Conservation (phyloP, 2,888 invertebrate species). For the Aricia artaxerxes region DNA sequence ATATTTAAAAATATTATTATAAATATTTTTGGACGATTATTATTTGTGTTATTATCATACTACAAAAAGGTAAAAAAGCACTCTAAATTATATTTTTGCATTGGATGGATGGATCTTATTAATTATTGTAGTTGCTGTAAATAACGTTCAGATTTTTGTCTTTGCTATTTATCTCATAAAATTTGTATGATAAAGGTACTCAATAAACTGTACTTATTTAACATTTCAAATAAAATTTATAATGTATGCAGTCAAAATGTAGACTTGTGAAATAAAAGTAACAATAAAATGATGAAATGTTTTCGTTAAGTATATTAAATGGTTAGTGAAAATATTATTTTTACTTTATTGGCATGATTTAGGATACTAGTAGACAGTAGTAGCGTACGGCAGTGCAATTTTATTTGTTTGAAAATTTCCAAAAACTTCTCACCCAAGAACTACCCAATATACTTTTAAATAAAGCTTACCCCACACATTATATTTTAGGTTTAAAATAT, state of each 20-base stretch:
- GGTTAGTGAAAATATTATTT: neutral
- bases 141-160: too few species aligned
- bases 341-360: neutral
- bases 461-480: constrained; percentile 68
- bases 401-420: constrained; percentile 44
- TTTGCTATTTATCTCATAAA: neutral
- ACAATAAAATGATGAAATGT: neutral
- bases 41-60: too few species aligned
- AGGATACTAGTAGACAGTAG: neutral
- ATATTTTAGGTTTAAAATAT: constrained; percentile 72
- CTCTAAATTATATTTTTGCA: too few species aligned
- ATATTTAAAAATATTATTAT: too few species aligned
- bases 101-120: too few species aligned
- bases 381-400: constrained; percentile 32
- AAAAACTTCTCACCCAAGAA: constrained; percentile 52
- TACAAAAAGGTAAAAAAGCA: too few species aligned
- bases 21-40: too few species aligned
- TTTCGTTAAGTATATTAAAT: neutral
- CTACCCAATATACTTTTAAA: constrained; percentile 66
- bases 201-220: neutral
- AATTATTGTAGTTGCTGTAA: too few species aligned
- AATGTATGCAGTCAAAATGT: neutral
- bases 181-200: neutral
- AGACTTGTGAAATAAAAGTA: neutral
- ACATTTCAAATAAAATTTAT: neutral